Percentiles rank a stretch among this genome's conserved stretches.
phyloP scores from a whole-genome alignment of 2,113 vertebrate species.

The Crotalus helleri region DNA sequence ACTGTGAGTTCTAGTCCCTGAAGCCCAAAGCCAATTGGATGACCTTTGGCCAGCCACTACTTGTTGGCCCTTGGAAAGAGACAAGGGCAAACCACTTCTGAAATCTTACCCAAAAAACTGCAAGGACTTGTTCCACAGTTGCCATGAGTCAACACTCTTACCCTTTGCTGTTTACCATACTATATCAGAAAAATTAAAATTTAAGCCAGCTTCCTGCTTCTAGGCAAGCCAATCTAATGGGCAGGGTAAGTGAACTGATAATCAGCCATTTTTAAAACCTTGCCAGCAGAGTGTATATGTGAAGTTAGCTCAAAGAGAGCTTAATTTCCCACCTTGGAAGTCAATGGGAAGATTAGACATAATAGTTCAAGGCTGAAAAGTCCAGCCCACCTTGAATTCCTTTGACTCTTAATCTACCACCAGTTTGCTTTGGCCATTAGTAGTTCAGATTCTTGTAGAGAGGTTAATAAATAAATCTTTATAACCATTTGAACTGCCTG shows the following conservation, averaged over 20 bases:
- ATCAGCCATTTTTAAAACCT: neutral
- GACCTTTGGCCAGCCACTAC: neutral
- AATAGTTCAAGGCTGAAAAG: neutral
- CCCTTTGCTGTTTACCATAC: neutral
- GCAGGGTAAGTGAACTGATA: too few relatives aligned
- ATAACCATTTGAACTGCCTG: neutral
- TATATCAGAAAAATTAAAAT: neutral
- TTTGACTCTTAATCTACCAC: neutral
- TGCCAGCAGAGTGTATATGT: neutral
- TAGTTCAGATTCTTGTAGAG: neutral
- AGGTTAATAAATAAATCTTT: neutral
- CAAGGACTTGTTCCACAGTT: neutral
- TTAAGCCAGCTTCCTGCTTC: neutral
- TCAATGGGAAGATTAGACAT: neutral
- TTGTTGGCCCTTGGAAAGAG: neutral
- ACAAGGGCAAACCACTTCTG: neutral
- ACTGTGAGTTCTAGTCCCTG: neutral
- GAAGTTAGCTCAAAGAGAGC: neutral
- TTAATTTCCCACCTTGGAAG: neutral
- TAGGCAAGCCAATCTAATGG: neutral
- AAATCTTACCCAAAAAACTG: neutral
- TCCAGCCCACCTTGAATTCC: neutral
- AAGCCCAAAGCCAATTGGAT: neutral
- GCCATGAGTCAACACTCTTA: neutral
- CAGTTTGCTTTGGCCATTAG: neutral